A percentile compares a stretch with the other conserved stretches of the same genome.
These are phyloP conservation scores for Calyptomena viridis DNA, from an alignment of 2,113 vertebrate genomes.

Conservation along the genomic window DNA sequence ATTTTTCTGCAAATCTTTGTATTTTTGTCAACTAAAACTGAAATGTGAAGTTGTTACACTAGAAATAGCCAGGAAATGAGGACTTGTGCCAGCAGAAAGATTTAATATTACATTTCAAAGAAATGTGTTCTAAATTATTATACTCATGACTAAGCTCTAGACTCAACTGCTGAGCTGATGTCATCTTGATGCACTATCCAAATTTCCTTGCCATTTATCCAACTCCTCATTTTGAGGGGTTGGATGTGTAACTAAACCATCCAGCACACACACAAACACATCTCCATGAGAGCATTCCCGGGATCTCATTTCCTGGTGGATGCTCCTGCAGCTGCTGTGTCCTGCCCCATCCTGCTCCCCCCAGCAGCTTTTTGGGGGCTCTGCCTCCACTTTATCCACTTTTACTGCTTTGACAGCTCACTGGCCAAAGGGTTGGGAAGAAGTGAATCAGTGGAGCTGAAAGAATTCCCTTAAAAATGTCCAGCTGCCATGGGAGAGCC, in stretches of 20 bases:
- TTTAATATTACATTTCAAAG: background rate
- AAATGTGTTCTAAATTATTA: background rate
- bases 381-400: background rate
- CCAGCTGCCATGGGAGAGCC: background rate
- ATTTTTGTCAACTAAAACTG: conserved; percentile 19
- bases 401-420: background rate
- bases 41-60: background rate
- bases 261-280: background rate
- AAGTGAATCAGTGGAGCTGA: background rate
- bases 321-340: background rate
- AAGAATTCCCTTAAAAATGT: background rate
- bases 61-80: conserved; percentile 6
- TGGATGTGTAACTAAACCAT: background rate
- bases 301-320: background rate
- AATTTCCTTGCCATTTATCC: background rate
- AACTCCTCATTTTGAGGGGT: background rate
- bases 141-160: conserved; percentile 31
- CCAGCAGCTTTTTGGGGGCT: background rate
- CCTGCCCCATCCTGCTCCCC: background rate
- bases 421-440: background rate
- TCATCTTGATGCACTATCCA: conserved; percentile 7
- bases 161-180: background rate
- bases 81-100: conserved; percentile 32
- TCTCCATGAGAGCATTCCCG: background rate
- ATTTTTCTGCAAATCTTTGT: background rate